These are phyloP conservation scores for Noctua janthina DNA, from an alignment of 2,888 invertebrate species.

Conservation along the genomic window DNA sequence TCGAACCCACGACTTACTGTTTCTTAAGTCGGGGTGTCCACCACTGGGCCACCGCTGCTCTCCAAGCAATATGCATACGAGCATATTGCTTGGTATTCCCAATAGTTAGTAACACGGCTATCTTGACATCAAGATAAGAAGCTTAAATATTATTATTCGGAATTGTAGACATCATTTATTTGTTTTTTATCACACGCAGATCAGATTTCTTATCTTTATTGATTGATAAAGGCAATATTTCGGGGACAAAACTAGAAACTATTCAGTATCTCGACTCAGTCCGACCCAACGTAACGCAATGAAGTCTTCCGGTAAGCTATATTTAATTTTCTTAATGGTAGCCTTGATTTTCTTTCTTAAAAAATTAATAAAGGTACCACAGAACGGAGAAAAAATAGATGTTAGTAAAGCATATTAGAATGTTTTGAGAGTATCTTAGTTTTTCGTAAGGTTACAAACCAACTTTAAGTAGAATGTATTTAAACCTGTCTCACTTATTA, in stretches of 20 bases:
- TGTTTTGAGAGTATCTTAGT: neutral
- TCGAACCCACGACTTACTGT: too few species aligned
- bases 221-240: slow-evolving; percentile 54
- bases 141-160: slow-evolving; percentile 41
- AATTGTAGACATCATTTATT: slow-evolving; percentile 28
- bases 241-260: slow-evolving; percentile 33
- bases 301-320: slow-evolving; percentile 56
- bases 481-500: too few species aligned
- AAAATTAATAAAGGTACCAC: neutral
- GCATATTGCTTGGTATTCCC: neutral
- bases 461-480: too few species aligned
- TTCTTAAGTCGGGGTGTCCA: too few species aligned
- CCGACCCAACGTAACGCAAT: slow-evolving; percentile 43
- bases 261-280: slow-evolving; percentile 30
- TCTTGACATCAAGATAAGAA: slow-evolving; percentile 47
- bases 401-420: neutral
- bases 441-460: neutral
- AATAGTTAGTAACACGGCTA: slow-evolving; percentile 25
- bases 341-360: too few species aligned
- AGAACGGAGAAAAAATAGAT: neutral
- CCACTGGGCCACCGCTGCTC: too few species aligned
- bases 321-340: neutral
- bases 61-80: too few species aligned
- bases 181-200: slow-evolving; percentile 47
- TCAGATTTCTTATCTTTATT: slow-evolving; percentile 60